Evolutionary conservation across 2,797 vertebrate species (phyloP), one percentile per base, ranked within the genome.

Genomic region (Nothura maculosa): DNA sequence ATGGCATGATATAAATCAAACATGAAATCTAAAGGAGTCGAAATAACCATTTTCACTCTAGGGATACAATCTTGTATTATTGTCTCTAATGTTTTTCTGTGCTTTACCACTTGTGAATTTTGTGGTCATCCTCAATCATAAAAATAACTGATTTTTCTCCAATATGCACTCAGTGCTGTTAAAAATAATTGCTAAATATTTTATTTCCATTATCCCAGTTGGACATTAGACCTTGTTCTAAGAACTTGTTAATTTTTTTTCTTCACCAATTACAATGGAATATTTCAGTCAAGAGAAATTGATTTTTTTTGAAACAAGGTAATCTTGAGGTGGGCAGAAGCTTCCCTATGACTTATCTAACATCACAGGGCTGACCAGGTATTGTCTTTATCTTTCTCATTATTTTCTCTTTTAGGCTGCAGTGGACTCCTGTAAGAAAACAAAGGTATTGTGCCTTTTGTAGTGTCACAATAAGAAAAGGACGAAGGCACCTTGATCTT

Each of bases 41-140:
- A 57, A 93, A 93, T 80, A 96, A 91, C 58, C 78, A 87, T 94
- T 94, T 95, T 95, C 85, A 92, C 47, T 83, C 63, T 74, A 48
- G 70, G 52, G 74, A 74, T 86, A 91, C 28, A 81, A 24, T 38
- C 76, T 87, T 67, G 12, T 68, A 62, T 94, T 94, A 94, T 75
- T 89, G 85, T 34, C 64, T 83, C 38, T 87, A 81, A 85, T 77
- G 73, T 89, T 94, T 86, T 64, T 89, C 64, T 88, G 61, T 1
- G 24, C 70, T 91, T 93, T 90, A 91, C 82, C 60, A 86, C 74
- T 93, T 85, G 77, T 89, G 86, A 96, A 81, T 92, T 94, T 92
- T 91, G 82, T 92, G 68, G 68, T 91, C 24, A 45, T 72, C 64
- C 61, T 94, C 79, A 94, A 2, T 92, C 93, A 88, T 61, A 60